A percentile compares a stretch with the other conserved stretches of the same genome.
phyloP scores from a whole-genome alignment of 2,888 invertebrate genomes.

The Selenia dentaria region DNA sequence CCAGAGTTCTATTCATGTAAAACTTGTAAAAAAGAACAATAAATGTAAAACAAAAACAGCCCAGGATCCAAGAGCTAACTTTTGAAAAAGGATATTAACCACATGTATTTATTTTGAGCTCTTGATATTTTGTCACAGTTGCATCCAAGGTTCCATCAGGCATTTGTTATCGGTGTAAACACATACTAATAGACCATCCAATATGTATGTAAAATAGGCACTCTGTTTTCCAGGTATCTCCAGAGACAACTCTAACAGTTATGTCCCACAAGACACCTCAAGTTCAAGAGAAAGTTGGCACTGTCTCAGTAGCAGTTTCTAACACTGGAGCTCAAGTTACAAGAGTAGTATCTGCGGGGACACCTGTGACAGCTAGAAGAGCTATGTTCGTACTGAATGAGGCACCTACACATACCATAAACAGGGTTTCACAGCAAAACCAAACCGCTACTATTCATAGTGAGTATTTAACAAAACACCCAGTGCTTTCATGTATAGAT shows the following conservation, averaged over 20 bases:
- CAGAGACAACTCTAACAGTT: constrained; percentile 79
- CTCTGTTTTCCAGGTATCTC: constrained; percentile 76
- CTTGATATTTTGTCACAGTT: too few species aligned
- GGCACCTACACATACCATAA: constrained; percentile 66
- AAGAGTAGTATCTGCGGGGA: constrained; percentile 70
- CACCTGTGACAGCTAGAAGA: constrained; percentile 62
- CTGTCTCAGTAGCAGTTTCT: constrained; percentile 71
- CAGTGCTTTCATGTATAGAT: too few species aligned
- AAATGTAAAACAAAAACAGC: too few species aligned
- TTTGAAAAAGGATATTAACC: too few species aligned
- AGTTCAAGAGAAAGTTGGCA: constrained; percentile 78
- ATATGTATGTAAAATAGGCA: too few species aligned
- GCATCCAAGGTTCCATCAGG: too few species aligned
- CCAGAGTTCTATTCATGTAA: too few species aligned
- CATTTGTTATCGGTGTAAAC: too few species aligned
- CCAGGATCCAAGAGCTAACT: too few species aligned
- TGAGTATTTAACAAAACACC: constrained; percentile 58
- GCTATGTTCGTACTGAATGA: constrained; percentile 82
- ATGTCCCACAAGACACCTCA: constrained; percentile 81
- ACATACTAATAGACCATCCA: too few species aligned
- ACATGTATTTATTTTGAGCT: too few species aligned
- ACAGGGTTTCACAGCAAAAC: constrained; percentile 76
- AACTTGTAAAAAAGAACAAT: too few species aligned
- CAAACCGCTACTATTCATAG: constrained; percentile 79
- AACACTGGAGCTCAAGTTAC: constrained; percentile 74